Base-by-base conservation (phyloP, 2,113 vertebrate genomes). In the Tyrannus savana region DNA sequence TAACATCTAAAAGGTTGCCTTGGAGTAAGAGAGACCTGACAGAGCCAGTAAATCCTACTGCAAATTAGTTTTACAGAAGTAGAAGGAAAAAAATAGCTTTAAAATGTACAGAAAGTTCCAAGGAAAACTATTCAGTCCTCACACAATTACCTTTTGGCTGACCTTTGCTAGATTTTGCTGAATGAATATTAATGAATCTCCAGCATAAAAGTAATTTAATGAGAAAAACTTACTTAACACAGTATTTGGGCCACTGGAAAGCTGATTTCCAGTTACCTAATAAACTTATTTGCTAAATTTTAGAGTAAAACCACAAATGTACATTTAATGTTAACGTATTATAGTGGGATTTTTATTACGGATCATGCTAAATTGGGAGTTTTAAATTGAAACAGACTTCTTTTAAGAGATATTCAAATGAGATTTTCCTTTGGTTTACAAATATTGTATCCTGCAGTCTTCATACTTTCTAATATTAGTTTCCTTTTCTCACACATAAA, bases 101-200 rank as follows among this genome's bases (percentile, higher is more conserved):
- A 56, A 76, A 91, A 64, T 28, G 44, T 22, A 82, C 56, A 68
- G 42, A 92, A 95, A 89, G 55, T 86, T 86, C 60, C 37, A 52
- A 72, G 47, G 42, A 49, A 74, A 56, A 27, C 21, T 60, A 52
- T 82, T 78, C 41, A 35, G 37, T 73, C 49, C 31, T 87, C 80
- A 37, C 47, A 78, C 66, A 76, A 84, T 62, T 89, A 79, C 66
- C 22, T 84, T 87, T 94, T 86, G 73, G 56, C 64, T 95, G 91
- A 89, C 76, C 53, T 93, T 92, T 88, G 5, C 53, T 71, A 63
- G 47, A 82, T 75, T 95, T 86, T 78, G 56, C 56, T 37, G 52
- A 82, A 92, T 60, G 5, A 95, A 91, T 94, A 82, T 89, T 87
- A 87, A 96, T 78, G 60, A 84, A 44, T 37, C 35, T 75, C 24